phyloP scores from a whole-genome alignment of 2,113 vertebrate species.

The Oreotragus oreotragus region DNA sequence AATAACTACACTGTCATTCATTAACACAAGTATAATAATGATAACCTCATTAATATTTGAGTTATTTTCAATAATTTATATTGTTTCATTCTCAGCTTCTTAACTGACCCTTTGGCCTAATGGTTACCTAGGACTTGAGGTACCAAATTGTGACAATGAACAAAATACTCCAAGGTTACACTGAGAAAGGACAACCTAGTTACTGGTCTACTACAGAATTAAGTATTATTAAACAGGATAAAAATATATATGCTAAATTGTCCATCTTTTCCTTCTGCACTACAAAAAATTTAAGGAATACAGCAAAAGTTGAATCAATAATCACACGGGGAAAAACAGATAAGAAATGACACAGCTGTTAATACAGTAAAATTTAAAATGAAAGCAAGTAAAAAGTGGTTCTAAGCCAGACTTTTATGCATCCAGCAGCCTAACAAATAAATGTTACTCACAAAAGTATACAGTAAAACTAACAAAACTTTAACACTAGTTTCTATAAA shows the following conservation, averaged over 20 bases:
- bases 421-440: background rate
- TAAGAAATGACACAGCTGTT: background rate
- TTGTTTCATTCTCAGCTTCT: background rate
- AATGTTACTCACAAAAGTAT: background rate
- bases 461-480: slow-evolving; percentile 31
- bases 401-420: background rate
- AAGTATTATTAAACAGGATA: background rate
- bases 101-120: background rate
- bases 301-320: background rate
- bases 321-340: background rate
- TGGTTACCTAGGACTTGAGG: background rate
- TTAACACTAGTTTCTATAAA: background rate
- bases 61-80: slow-evolving; percentile 11
- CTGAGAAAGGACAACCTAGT: background rate
- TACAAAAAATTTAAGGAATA: slow-evolving; percentile 1
- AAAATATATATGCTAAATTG: background rate
- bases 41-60: background rate
- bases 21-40: background rate
- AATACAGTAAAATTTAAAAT: slow-evolving; percentile 28
- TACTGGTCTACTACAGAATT: background rate
- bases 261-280: background rate
- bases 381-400: slow-evolving; percentile 6
- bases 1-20: background rate
- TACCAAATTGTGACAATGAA: background rate
- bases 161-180: background rate